Evolutionary conservation across 2,888 invertebrate species (phyloP).

Genomic region (Drosophila dives): DNA sequence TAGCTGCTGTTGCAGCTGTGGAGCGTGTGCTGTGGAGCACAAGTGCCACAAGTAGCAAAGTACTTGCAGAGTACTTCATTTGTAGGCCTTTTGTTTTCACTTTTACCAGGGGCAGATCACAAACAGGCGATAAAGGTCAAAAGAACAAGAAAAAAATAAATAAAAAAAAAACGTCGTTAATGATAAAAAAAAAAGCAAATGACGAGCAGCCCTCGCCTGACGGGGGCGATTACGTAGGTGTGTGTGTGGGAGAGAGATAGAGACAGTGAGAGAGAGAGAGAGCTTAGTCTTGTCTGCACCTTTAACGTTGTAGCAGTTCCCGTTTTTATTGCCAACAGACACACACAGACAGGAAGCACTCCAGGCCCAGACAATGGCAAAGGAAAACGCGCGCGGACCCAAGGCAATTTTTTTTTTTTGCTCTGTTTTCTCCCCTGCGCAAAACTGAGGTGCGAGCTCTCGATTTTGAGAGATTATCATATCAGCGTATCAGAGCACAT

Average conservation of each 20-base stretch:
- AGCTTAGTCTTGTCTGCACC: constrained; percentile 47
- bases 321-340: constrained; percentile 66
- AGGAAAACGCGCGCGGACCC: constrained; percentile 27
- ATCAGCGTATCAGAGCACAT: constrained; percentile 57
- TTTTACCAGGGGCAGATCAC: constrained; percentile 61
- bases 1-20: constrained; percentile 16
- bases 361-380: constrained; percentile 51
- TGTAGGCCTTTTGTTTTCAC: constrained; percentile 60
- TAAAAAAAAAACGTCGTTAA: constrained; percentile 72
- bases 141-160: constrained; percentile 37
- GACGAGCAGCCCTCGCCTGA: constrained; percentile 70
- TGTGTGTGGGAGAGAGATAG: background rate
- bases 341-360: constrained; percentile 67
- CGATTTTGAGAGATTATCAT: constrained; percentile 79
- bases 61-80: constrained; percentile 36
- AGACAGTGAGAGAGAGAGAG: background rate
- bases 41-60: constrained; percentile 33
- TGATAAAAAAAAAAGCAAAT: constrained; percentile 77
- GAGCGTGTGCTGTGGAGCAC: constrained; percentile 2
- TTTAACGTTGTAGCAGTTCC: constrained; percentile 52
- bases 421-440: constrained; percentile 25
- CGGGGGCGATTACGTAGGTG: constrained; percentile 57
- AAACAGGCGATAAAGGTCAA: constrained; percentile 57
- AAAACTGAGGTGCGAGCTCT: constrained; percentile 82
- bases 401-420: constrained; percentile 35